Percentiles rank a stretch among this genome's conserved stretches.
Conservation (phyloP, 2,888 invertebrate genomes). For the Drosophila niveifrons region DNA sequence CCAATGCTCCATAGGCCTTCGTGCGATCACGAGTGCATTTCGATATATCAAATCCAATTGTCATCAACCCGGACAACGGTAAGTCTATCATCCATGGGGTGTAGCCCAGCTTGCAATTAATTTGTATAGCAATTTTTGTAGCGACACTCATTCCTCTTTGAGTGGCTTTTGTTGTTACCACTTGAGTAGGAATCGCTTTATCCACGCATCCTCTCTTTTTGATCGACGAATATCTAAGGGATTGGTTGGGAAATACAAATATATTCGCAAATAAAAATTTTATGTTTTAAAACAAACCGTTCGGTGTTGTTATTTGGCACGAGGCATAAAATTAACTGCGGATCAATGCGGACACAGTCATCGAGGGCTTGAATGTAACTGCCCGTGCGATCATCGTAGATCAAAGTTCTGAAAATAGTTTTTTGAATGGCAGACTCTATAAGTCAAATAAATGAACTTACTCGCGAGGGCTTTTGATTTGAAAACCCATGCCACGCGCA, state of each 20-base stretch:
- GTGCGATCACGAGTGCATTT: slow-evolving; percentile 91
- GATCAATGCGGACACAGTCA: slow-evolving; percentile 87
- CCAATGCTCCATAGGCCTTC: slow-evolving; percentile 91
- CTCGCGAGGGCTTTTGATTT: slow-evolving; percentile 85
- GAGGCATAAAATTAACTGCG: slow-evolving; percentile 89
- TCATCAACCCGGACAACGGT: slow-evolving; percentile 90
- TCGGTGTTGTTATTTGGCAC: slow-evolving; percentile 90
- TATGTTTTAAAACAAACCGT: slow-evolving; percentile 83
- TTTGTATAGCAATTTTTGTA: slow-evolving; percentile 96
- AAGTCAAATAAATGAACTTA: slow-evolving; percentile 47
- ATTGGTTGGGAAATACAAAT: background rate
- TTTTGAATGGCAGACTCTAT: background rate
- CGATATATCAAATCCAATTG: slow-evolving; percentile 95
- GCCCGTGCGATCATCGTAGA: slow-evolving; percentile 87
- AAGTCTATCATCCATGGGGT: slow-evolving; percentile 93
- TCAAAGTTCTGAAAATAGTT: slow-evolving; percentile 59
- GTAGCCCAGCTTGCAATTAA: slow-evolving; percentile 97
- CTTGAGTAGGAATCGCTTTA: slow-evolving; percentile 90
- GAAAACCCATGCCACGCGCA: slow-evolving; percentile 86
- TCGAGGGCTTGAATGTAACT: slow-evolving; percentile 89
- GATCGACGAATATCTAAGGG: slow-evolving; percentile 90
- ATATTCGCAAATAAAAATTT: background rate
- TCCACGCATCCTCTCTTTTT: slow-evolving; percentile 94
- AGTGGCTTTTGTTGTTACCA: slow-evolving; percentile 80
- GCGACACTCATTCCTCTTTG: slow-evolving; percentile 89